Evolutionary conservation across 2,113 vertebrate species (phyloP), one percentile per base, ranked within the genome.

Genomic region (Crotalus horridus): DNA sequence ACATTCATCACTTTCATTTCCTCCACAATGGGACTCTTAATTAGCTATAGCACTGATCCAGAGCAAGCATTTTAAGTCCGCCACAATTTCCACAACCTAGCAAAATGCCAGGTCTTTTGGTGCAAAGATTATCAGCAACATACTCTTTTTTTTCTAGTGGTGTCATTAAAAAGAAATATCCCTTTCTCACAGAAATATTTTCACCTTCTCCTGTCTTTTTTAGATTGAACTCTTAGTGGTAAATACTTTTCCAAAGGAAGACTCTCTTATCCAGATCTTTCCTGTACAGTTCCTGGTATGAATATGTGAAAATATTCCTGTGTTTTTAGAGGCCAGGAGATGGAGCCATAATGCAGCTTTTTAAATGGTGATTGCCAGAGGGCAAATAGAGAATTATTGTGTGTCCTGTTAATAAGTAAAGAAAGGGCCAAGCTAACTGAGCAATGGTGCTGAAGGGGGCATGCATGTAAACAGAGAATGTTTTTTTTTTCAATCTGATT

Each of bases 301-400:
- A 85, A 24, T 2, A 29, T 86, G 54, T 55, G 23, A 1, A 85
- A 54, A 61, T 87, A 23, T 21, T 43, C 48, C 26, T 13, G 43
- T 92, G 87, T 58, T 86, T 51, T 87, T 86, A 33, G 74, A 92
- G 88, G 56, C 90, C 93, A 94, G 93, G 90, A 94, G 91, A 89
- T 69, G 64, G 90, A 93, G 88, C 59, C 89, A 87, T 51, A 74
- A 3, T 54, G 20, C 51, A 69, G 8, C 46, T 15, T 86, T 92
- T 85, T 59, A 43, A 0, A 0, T 53, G 0, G 6, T 21, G 4
- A 53, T 90, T 24, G 0, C 0, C 1, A 1, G 13, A 13, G 4
- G 74, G 23, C 20, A 24, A 12, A 13, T 43, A 23, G 15, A 26
- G 4, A 91, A 10, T n/a, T 33, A 56, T 43, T 39, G 56, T 21